A percentile compares a stretch with the other conserved stretches of the same genome.
Evolutionary conservation across 35 echinoderm and acorn worm genomes (phyloP).

Genomic region (Acanthaster planci): DNA sequence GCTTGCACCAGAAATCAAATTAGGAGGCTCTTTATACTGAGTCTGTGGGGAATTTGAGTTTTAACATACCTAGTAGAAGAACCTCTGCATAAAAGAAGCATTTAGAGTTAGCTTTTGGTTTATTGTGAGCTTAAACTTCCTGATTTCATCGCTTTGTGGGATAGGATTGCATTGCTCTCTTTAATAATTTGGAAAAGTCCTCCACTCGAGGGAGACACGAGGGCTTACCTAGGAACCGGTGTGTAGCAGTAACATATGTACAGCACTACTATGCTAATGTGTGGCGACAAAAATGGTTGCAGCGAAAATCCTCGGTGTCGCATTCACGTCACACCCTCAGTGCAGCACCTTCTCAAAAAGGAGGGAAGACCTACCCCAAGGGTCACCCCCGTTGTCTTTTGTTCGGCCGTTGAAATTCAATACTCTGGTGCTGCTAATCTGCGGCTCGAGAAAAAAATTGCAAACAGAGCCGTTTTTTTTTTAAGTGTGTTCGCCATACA

Average conservation of each 20-base stretch:
- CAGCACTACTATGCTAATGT: neutral
- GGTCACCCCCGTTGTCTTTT: slow-evolving; percentile 8
- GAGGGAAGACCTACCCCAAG: neutral
- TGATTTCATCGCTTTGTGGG: no score
- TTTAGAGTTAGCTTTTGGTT: no score
- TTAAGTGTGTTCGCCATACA: neutral
- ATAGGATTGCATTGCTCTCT: no score
- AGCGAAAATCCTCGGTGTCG: neutral
- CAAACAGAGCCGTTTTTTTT: neutral
- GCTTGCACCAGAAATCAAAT: no score
- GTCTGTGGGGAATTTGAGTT: no score
- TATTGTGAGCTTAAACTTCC: no score
- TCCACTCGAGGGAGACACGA: no score
- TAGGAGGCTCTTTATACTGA: no score
- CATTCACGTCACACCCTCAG: slow-evolving; percentile 11
- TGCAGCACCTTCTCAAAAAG: neutral
- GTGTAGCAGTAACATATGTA: neutral
- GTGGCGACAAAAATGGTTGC: neutral
- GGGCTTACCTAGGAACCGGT: neutral
- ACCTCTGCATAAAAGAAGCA: no score
- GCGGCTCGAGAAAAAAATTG: neutral
- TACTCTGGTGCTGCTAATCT: neutral
- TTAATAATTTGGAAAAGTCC: no score
- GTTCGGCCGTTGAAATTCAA: neutral
- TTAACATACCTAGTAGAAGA: no score